These are phyloP conservation scores for Leptocoma aspasia DNA, from an alignment of 2,113 vertebrate genomes.

Conservation along the genomic window DNA sequence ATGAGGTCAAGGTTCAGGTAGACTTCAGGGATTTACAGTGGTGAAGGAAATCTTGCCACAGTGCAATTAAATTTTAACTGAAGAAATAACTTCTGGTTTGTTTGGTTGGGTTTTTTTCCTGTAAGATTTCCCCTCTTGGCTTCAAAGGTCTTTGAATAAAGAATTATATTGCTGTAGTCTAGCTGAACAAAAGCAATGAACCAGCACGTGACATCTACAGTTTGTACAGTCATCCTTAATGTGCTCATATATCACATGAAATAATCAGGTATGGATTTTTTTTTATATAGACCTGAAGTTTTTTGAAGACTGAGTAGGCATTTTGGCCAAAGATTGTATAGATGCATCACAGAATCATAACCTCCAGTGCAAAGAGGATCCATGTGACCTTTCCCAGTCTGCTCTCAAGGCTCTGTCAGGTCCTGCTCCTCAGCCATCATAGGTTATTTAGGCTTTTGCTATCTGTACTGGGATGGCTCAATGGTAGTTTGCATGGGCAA, in stretches of 20 bases:
- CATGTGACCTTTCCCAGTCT: neutral
- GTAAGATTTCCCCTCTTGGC: neutral
- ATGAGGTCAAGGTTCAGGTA: neutral
- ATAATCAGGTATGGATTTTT: neutral
- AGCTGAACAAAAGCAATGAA: neutral
- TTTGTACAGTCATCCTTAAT: neutral
- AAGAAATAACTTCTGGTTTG: neutral
- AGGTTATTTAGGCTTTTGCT: neutral
- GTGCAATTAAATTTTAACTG: slow-evolving; percentile 14
- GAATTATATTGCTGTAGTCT: neutral
- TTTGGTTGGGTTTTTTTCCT: neutral
- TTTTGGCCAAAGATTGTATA: neutral
- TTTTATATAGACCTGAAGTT: neutral
- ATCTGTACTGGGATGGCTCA: rapidly evolving
- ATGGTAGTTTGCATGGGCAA: neutral
- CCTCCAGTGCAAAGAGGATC: neutral
- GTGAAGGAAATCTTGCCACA: neutral
- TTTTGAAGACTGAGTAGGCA: neutral
- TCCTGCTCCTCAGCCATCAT: neutral
- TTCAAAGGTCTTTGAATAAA: neutral
- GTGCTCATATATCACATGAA: neutral
- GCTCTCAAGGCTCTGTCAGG: neutral
- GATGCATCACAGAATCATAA: neutral
- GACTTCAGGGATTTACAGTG: neutral
- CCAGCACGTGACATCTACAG: neutral